Evolutionary conservation across 2,888 invertebrate species (phyloP).

Genomic region (Dolichopus griseipennis): DNA sequence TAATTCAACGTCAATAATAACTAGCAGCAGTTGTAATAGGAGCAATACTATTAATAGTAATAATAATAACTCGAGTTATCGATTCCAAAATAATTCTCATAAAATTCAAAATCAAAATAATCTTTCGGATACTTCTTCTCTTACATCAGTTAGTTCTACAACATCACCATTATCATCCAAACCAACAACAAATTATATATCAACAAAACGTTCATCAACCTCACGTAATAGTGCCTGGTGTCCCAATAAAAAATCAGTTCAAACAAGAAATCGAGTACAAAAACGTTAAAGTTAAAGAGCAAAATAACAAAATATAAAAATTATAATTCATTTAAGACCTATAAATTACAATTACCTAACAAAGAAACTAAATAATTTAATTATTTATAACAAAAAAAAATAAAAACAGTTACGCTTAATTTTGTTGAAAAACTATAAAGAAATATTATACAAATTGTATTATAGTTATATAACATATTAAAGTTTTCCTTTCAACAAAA

Average conservation of each 20-base stretch:
- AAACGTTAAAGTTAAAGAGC: constrained; percentile 28
- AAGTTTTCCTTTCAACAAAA: no score
- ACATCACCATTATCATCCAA: constrained; percentile 11
- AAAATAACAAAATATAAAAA: constrained; percentile 5
- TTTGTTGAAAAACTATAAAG: no score
- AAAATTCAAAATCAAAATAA: constrained; percentile 9
- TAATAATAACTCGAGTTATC: neutral
- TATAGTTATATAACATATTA: no score
- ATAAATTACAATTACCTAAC: neutral
- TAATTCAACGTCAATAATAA: constrained; percentile 12
- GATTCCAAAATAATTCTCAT: constrained; percentile 1
- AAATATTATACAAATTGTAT: no score
- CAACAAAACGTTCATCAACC: constrained; percentile 19
- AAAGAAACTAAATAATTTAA: no score
- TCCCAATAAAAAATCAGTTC: constrained; percentile 25
- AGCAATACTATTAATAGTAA: neutral
- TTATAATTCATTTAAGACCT: neutral
- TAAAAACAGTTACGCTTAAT: no score
- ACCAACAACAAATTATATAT: constrained; percentile 10
- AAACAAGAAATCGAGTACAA: constrained; percentile 27
- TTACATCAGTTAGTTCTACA: neutral
- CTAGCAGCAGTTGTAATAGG: constrained; percentile 5
- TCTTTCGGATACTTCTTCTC: constrained; percentile 5
- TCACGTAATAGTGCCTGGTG: constrained; percentile 30
- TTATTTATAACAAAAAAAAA: no score